Conservation (phyloP, 2,797 vertebrate genomes). For the Hyperoplus lanceolatus region DNA sequence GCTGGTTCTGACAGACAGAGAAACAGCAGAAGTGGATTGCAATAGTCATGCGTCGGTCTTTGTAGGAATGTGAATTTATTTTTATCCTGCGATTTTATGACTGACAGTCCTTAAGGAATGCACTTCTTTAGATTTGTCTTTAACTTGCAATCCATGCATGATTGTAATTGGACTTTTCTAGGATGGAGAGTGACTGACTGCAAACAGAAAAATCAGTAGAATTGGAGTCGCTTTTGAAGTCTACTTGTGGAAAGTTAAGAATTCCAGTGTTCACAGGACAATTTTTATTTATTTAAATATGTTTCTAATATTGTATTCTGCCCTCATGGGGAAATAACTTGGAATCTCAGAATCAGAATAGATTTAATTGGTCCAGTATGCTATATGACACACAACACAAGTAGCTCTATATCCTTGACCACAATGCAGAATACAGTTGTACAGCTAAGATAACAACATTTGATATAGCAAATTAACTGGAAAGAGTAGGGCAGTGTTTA, state of each 20-base stretch:
- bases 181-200: background rate
- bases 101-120: background rate
- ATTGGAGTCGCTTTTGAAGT: background rate
- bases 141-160: background rate
- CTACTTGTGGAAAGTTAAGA: background rate
- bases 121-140: background rate
- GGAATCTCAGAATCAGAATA: background rate
- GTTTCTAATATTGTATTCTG: background rate
- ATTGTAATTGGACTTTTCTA: background rate
- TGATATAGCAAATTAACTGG: background rate
- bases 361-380: background rate
- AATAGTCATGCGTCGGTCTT: background rate
- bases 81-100: background rate
- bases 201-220: background rate
- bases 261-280: background rate
- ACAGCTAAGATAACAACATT: background rate
- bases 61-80: background rate
- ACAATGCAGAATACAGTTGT: background rate
- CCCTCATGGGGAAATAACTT: background rate
- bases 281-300: no score
- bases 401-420: background rate
- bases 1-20: background rate
- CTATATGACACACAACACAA: background rate
- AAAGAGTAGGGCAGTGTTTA: background rate
- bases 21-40: background rate